Base-by-base conservation (phyloP, 2,888 invertebrate genomes). In the Augochlorella aurata region DNA sequence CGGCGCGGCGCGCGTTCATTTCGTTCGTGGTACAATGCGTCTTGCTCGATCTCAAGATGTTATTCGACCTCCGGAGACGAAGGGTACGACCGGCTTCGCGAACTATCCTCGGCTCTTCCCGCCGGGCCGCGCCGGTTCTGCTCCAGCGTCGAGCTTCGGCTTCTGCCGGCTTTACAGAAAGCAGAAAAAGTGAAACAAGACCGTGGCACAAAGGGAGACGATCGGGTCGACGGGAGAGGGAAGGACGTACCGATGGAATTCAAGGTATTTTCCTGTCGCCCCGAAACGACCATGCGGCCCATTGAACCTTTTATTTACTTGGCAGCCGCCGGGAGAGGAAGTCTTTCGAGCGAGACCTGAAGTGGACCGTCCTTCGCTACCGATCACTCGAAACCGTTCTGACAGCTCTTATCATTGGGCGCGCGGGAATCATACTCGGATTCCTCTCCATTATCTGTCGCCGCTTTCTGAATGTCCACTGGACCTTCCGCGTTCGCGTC, bases 251-350 rank as follows among this genome's bases (percentile, higher is more conserved):
- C 70, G 66, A 83, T 76, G 89, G 89, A 89, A 90, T 90, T 87
- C 89, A 70, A 90, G 85, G 87, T 85, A 89, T 90, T 90, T 88
- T 88, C 86, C 82, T 85, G 85, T 79, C 85, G 85, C 83, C 82
- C 85, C 82, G 80, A 86, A 90, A 88, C 89, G 83, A 86, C 85
- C 86, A 78, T 78, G 83, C 79, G 87, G 83, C 84, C 87, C 89
- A 87, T 88, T 88, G 88, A 90, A 89, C 89, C 88, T 89, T 90
- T 90, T 89, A 89, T 90, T 89, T 89, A 90, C 90, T 88, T 83
- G 83, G 74, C 69, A 83, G 77, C 69, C 68, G 79, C 71, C 77
- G 79, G 24, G 66, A 77, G 86, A 75, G 86, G 81, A 86, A 85
- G 79, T 80, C 84, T 85, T 76, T 85, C 82, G 77, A 85, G 70